phyloP scores from a whole-genome alignment of 2,113 vertebrate genomes.

The Pteruthius melanotis region DNA sequence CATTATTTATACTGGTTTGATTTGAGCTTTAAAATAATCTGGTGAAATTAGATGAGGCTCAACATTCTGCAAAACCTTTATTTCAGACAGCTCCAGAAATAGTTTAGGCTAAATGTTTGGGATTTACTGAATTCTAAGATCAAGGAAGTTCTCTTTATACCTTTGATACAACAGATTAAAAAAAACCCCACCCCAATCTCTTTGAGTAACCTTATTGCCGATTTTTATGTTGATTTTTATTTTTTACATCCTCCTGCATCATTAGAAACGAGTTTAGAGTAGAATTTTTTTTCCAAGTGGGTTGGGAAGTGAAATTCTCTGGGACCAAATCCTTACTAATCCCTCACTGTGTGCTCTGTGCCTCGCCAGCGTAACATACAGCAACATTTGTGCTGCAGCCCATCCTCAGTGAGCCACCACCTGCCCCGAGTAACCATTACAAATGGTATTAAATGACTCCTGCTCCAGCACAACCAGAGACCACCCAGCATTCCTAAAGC shows the following conservation, averaged over 20 bases:
- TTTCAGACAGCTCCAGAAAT: constrained; percentile 49
- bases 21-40: constrained; percentile 70
- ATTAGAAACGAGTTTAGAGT: background rate
- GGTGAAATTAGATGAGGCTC: constrained; percentile 71
- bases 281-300: background rate
- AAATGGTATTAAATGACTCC: constrained; percentile 45
- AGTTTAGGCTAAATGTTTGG: constrained; percentile 42
- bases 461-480: constrained; percentile 9
- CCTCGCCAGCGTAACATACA: background rate
- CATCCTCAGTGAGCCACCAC: background rate
- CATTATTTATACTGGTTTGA: constrained; percentile 80
- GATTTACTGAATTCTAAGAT: constrained; percentile 34
- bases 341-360: background rate
- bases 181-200: background rate
- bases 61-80: constrained; percentile 67
- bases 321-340: background rate
- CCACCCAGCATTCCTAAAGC: background rate
- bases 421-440: constrained; percentile 25
- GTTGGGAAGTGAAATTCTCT: background rate
- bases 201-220: background rate
- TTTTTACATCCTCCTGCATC: background rate
- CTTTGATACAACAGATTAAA: background rate
- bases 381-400: constrained; percentile 3
- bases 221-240: background rate
- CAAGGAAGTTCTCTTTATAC: background rate